phyloP scores from a whole-genome alignment of 2,113 vertebrate genomes.

The Tautogolabrus adspersus region DNA sequence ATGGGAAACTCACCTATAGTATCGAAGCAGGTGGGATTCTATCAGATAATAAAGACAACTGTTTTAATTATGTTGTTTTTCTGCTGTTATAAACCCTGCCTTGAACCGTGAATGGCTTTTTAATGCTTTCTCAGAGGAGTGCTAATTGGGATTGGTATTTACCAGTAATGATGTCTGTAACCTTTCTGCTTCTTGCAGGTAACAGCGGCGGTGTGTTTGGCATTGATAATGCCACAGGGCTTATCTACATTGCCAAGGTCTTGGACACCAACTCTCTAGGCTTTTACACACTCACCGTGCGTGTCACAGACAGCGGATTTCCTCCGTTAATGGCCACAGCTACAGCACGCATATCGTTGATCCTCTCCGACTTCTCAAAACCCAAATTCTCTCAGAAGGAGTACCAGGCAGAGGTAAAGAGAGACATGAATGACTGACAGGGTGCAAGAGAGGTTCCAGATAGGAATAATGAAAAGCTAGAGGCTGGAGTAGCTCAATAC shows the following conservation, averaged over 20 bases:
- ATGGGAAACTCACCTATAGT: conserved; percentile 90
- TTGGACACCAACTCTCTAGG: conserved; percentile 89
- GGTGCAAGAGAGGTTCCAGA: not conserved
- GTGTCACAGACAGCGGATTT: conserved; percentile 90
- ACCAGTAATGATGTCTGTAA: conserved; percentile 22
- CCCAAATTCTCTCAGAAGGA: conserved; percentile 93
- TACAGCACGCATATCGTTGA: conserved; percentile 90
- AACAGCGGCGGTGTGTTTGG: conserved; percentile 92
- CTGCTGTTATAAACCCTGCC: not conserved
- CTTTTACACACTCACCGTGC: conserved; percentile 92
- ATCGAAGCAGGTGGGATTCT: conserved; percentile 91
- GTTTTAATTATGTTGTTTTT: conserved; percentile 1
- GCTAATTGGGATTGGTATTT: conserved; percentile 10
- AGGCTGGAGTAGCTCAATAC: not conserved
- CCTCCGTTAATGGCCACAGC: conserved; percentile 91
- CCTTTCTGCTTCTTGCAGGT: conserved; percentile 80
- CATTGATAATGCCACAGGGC: conserved; percentile 92
- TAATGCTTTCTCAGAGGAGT: conserved; percentile 5
- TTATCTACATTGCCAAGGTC: conserved; percentile 90
- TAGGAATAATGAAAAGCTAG: not conserved
- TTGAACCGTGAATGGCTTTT: not conserved
- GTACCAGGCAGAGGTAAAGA: conserved; percentile 90
- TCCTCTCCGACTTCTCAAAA: conserved; percentile 91
- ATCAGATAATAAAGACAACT: not conserved
- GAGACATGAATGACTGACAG: not conserved